Base-by-base conservation (phyloP, 2,113 vertebrate genomes). In the Corythaeola cristata region DNA sequence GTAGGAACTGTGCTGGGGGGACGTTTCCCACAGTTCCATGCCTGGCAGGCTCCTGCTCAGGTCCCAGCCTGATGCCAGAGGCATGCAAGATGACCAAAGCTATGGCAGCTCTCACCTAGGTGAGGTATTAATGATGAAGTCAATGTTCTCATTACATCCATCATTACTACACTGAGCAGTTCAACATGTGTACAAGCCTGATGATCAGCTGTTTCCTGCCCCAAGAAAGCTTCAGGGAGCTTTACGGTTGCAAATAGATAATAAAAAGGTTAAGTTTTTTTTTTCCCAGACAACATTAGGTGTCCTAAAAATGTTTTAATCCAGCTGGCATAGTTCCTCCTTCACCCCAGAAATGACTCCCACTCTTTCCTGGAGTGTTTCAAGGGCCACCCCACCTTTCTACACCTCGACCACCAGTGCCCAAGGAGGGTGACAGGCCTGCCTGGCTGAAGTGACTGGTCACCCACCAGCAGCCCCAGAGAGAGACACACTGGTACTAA, bases 11-110 rank as follows among this genome's bases (percentile, higher is more conserved):
- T 0, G 2, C 32, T 3, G 11, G 15, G 23, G 32, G 7, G 20
- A 52, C 2, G 1, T 19, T 35, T 20, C 26, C 33, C 9, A 3
- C 26, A 62, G 47, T 17, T 16, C n/a, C 0, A 0, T 30, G 18
- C n/a, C 12, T 45, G 52, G 16, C 0, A 1, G 24, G 41, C 49
- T 79, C 23, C 87, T 83, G 53, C 44, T 56, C 32, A 45, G 50
- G 39, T 39, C 39, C 41, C 45, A 66, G 35, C 6, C 32, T 27
- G 30, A 32, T 8, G 50, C 26, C 1, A 0, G 4, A 19, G 39
- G 8, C 1, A 1, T 12, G 35, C 23, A 90, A 67, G 66, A 26
- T 63, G 10, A 52, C 23, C 23, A 76, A 41, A 83, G 52, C 39
- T 49, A 44, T 22, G 24, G 49, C 1, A 3, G 39, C 47, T 32